Percentiles rank a stretch among this genome's conserved stretches.
Conservation (phyloP, 2,113 vertebrate genomes). For the Cavia aperea region DNA sequence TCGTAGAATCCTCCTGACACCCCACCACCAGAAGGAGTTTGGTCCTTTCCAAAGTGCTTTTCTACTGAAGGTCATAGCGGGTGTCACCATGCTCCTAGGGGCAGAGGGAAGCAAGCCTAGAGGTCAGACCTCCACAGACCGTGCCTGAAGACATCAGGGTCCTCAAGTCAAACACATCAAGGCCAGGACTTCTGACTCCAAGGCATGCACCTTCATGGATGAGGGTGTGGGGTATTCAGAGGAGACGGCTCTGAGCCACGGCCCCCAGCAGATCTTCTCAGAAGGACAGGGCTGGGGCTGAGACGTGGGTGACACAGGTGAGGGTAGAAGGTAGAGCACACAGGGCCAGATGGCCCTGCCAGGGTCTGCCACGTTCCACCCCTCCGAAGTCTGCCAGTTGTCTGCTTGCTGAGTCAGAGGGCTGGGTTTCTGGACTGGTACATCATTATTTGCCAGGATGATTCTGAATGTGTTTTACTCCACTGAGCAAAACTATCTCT, state of each 20-base stretch:
- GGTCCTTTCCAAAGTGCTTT: background rate
- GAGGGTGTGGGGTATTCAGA: background rate
- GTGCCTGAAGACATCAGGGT: background rate
- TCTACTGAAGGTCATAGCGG: rapidly evolving
- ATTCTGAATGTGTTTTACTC: background rate
- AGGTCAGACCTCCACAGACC: rapidly evolving
- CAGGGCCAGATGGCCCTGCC: background rate
- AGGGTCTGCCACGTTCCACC: background rate
- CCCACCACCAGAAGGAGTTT: no score
- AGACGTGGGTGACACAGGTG: background rate
- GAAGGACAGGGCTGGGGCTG: background rate
- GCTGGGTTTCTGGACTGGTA: background rate
- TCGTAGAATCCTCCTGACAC: background rate
- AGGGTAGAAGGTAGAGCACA: rapidly evolving
- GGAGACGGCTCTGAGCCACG: rapidly evolving
- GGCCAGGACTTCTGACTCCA: background rate
- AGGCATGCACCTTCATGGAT: background rate
- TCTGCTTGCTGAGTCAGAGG: background rate
- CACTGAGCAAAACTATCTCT: background rate
- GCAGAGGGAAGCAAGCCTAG: background rate
- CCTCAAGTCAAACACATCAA: rapidly evolving
- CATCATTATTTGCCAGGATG: background rate
- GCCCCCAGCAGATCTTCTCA: background rate
- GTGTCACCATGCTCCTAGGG: background rate
- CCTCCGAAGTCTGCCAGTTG: background rate